Percentiles rank a stretch among this genome's conserved stretches.
Evolutionary conservation across 2,113 vertebrate genomes (phyloP).

Genomic region (Gavialis gangeticus): DNA sequence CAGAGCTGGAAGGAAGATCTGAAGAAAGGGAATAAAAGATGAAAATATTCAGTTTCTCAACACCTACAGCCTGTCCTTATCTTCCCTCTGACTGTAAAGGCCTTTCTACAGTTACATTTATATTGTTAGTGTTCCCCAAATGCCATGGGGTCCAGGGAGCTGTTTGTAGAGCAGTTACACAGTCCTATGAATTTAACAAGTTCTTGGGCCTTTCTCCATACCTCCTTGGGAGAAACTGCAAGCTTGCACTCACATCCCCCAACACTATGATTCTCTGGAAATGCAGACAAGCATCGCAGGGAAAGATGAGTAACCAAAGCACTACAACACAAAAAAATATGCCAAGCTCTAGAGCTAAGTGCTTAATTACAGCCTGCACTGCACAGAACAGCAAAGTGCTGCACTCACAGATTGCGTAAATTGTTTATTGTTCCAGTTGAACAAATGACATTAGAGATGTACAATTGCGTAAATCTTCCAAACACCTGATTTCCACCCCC

Average conservation of each 20-base stretch:
- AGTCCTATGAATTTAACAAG: not conserved
- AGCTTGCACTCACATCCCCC: fast-evolving
- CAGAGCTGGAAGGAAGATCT: not conserved
- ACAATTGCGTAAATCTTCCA: not conserved
- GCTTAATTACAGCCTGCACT: not conserved
- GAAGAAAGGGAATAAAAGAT: not conserved
- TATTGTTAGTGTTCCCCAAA: not conserved
- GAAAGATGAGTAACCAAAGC: not conserved
- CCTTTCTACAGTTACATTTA: not conserved
- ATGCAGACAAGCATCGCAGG: not conserved
- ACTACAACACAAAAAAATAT: not conserved
- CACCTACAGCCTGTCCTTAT: no score
- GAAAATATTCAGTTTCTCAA: not conserved
- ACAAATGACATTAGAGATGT: not conserved
- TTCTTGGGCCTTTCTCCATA: not conserved
- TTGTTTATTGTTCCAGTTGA: not conserved
- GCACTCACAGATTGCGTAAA: not conserved
- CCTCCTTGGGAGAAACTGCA: not conserved
- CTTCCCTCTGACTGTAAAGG: not conserved
- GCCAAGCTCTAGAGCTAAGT: not conserved
- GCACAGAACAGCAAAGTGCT: not conserved
- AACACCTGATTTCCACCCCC: not conserved
- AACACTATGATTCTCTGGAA: not conserved
- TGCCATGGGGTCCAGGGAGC: not conserved
- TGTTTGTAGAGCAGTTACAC: not conserved